phyloP scores from a whole-genome alignment of 2,113 vertebrate species.

The Madoqua kirkii region DNA sequence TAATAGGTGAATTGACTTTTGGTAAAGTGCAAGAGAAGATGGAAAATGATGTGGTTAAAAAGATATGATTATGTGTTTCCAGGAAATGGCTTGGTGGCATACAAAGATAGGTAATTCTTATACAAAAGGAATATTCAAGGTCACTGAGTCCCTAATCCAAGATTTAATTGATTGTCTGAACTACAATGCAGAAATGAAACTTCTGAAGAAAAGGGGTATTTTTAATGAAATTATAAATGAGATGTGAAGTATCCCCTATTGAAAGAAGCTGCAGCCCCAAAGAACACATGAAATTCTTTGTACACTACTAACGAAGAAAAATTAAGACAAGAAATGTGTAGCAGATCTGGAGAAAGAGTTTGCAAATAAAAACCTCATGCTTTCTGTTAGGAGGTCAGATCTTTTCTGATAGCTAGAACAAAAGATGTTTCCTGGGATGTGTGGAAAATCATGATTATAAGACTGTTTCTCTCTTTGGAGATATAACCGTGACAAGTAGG shows the following conservation, averaged over 20 bases:
- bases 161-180: slow-evolving; percentile 96
- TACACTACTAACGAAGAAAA: slow-evolving; percentile 91
- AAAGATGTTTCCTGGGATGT: slow-evolving; percentile 91
- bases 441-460: slow-evolving; percentile 85
- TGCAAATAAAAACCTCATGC: slow-evolving; percentile 89
- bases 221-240: slow-evolving; percentile 96
- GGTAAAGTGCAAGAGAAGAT: slow-evolving; percentile 90
- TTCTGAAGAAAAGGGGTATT: slow-evolving; percentile 94
- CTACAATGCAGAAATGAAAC: slow-evolving; percentile 93
- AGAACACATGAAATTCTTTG: slow-evolving; percentile 91
- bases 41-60: slow-evolving; percentile 87
- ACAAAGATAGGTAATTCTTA: slow-evolving; percentile 87
- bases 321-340: slow-evolving; percentile 91
- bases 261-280: slow-evolving; percentile 93
- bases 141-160: slow-evolving; percentile 91
- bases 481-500: slow-evolving; percentile 93
- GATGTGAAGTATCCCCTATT: slow-evolving; percentile 94
- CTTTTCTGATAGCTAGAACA: slow-evolving; percentile 96
- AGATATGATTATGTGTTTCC: slow-evolving; percentile 93
- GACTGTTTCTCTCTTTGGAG: slow-evolving; percentile 94
- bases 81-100: slow-evolving; percentile 94
- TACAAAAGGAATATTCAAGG: slow-evolving; percentile 93
- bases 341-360: slow-evolving; percentile 89
- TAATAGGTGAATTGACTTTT: slow-evolving; percentile 89
- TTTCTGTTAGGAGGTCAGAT: slow-evolving; percentile 96